A percentile compares a stretch with the other conserved stretches of the same genome.
phyloP scores from a whole-genome alignment of 2,797 vertebrate genomes.

The Rachycentron canadum region DNA sequence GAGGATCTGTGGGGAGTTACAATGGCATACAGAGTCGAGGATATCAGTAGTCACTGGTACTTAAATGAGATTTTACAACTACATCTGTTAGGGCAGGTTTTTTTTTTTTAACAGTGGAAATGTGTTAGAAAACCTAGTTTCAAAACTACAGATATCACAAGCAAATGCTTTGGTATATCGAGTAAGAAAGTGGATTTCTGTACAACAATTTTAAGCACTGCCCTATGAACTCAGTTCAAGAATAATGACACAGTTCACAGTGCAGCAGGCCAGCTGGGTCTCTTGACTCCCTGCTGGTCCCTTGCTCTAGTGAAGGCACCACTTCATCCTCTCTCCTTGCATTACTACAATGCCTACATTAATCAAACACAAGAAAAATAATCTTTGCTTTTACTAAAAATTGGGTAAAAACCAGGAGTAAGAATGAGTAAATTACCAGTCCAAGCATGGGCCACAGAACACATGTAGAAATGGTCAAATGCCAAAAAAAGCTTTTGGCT shows the following conservation, averaged over 20 bases:
- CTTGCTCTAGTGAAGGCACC: background rate
- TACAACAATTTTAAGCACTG: constrained; percentile 40
- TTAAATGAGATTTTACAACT: background rate
- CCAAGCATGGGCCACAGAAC: background rate
- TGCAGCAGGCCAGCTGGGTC: constrained; percentile 54
- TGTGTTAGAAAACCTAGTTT: background rate
- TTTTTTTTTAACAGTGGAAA: constrained; percentile 8
- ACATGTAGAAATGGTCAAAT: too few relatives aligned
- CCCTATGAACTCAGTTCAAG: constrained; percentile 32
- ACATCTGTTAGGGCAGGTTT: background rate
- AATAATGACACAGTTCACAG: constrained; percentile 39
- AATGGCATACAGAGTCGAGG: constrained; percentile 3
- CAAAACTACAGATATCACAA: background rate
- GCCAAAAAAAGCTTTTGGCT: background rate
- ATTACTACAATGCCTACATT: constrained; percentile 1
- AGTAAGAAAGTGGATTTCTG: constrained; percentile 4
- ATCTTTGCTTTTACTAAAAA: too few relatives aligned
- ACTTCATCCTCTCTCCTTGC: background rate
- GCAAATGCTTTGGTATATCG: background rate
- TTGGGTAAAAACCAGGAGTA: too few relatives aligned
- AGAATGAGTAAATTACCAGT: background rate
- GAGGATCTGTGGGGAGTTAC: constrained; percentile 17
- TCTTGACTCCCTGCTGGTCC: constrained; percentile 33
- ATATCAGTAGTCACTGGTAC: constrained; percentile 9
- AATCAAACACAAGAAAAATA: background rate